These are phyloP conservation scores for Xylocopa sonorina DNA, from an alignment of 1,140 invertebrate species.

Conservation along the genomic window DNA sequence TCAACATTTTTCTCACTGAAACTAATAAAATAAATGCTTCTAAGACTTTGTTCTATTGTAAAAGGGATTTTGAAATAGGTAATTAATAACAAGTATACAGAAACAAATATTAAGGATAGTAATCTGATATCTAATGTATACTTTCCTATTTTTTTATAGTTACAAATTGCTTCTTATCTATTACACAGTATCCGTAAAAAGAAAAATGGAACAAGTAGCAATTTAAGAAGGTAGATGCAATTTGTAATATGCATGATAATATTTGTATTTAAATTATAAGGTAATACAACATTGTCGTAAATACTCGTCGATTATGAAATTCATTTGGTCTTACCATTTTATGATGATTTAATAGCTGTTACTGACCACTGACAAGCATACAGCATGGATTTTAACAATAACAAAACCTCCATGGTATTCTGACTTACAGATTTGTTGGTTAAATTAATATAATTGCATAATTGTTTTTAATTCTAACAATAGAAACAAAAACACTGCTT, in stretches of 20 bases:
- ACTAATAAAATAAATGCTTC: too few species aligned
- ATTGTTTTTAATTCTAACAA: neutral
- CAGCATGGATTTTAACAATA: slow-evolving; percentile 49
- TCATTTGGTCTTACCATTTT: slow-evolving; percentile 61
- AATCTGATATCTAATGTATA: neutral
- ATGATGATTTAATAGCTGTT: slow-evolving; percentile 61
- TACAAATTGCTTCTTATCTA: neutral
- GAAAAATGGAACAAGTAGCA: neutral
- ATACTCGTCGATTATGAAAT: neutral
- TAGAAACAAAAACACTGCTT: neutral
- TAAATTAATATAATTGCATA: slow-evolving; percentile 47
- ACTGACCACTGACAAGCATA: slow-evolving; percentile 61
- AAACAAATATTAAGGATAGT: neutral
- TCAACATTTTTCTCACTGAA: too few species aligned
- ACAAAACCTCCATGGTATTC: slow-evolving; percentile 64
- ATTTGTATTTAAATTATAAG: neutral
- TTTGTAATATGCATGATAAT: neutral
- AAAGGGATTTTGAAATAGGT: too few species aligned
- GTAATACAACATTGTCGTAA: neutral
- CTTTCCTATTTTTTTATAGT: neutral
- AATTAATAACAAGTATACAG: neutral
- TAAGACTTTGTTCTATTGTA: too few species aligned
- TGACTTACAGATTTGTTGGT: slow-evolving; percentile 48
- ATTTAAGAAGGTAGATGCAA: neutral
- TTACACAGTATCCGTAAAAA: neutral